Evolutionary conservation across 1,140 invertebrate species (phyloP).

Genomic region (Eulimnadia texana): DNA sequence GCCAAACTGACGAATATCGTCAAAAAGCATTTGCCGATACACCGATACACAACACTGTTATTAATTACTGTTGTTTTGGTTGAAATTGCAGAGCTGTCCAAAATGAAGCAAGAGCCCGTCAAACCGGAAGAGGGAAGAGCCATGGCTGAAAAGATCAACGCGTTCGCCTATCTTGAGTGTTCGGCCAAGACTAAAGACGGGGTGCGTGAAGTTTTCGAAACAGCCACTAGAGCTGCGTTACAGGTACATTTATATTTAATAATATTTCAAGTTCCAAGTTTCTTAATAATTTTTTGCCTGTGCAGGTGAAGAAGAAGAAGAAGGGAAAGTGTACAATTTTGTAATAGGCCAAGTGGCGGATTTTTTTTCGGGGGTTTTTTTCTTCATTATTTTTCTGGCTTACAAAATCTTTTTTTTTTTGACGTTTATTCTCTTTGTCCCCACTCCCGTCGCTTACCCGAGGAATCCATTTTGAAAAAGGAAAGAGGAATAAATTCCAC

Average conservation of each 20-base stretch:
- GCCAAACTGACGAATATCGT: too few species aligned
- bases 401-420: too few species aligned
- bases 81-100: constrained; percentile 61
- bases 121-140: constrained; percentile 92
- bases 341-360: background rate
- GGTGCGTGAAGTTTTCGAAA: constrained; percentile 97
- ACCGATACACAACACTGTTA: too few species aligned
- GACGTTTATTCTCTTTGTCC: too few species aligned
- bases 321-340: background rate
- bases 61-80: too few species aligned
- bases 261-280: background rate
- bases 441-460: too few species aligned
- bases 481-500: too few species aligned
- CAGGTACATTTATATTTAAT: constrained; percentile 42
- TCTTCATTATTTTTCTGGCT: background rate
- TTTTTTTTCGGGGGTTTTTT: background rate
- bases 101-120: constrained; percentile 99
- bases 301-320: background rate
- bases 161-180: constrained; percentile 97
- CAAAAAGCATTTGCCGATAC: too few species aligned
- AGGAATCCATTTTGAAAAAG: too few species aligned
- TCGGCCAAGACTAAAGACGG: constrained; percentile 99
- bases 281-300: background rate
- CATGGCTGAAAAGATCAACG: constrained; percentile 99
- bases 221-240: constrained; percentile 91